Evolutionary conservation across 2,113 vertebrate species (phyloP).

Genomic region (Murina feae): DNA sequence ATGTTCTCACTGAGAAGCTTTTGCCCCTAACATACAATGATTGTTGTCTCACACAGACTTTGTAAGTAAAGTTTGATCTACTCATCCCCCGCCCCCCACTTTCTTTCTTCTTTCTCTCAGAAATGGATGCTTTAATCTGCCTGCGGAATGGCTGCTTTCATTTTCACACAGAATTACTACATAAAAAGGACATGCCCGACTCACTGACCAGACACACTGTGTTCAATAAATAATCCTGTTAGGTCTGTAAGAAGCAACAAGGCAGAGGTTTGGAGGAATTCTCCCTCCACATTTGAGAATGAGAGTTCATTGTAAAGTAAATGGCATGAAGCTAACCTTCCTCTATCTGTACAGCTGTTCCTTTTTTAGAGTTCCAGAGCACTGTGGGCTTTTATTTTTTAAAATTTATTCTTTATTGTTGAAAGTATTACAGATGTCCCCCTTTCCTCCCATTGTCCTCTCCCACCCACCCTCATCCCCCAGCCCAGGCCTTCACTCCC

Average conservation of each 20-base stretch:
- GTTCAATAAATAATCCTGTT: not conserved
- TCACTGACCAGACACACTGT: not conserved
- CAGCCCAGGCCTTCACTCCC: too few relatives aligned
- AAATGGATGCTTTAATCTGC: not conserved
- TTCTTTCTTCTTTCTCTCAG: not conserved
- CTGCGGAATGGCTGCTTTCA: not conserved
- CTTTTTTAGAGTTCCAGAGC: not conserved
- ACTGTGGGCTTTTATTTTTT: not conserved
- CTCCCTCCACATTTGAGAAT: not conserved
- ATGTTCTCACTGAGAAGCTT: not conserved
- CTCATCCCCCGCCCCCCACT: not conserved
- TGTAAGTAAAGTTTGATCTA: not conserved
- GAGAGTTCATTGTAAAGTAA: not conserved
- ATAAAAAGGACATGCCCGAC: not conserved
- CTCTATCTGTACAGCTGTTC: not conserved
- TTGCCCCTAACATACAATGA: not conserved
- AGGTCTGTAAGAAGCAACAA: not conserved
- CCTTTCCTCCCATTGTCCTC: too few relatives aligned
- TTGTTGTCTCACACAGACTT: not conserved
- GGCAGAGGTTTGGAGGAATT: not conserved
- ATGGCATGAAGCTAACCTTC: not conserved
- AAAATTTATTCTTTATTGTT: too few relatives aligned
- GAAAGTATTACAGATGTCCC: too few relatives aligned
- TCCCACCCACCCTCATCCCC: too few relatives aligned
- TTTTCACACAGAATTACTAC: not conserved